These are phyloP conservation scores for Hemibagrus wyckioides DNA, from an alignment of 2,113 vertebrate genomes.

Conservation along the genomic window DNA sequence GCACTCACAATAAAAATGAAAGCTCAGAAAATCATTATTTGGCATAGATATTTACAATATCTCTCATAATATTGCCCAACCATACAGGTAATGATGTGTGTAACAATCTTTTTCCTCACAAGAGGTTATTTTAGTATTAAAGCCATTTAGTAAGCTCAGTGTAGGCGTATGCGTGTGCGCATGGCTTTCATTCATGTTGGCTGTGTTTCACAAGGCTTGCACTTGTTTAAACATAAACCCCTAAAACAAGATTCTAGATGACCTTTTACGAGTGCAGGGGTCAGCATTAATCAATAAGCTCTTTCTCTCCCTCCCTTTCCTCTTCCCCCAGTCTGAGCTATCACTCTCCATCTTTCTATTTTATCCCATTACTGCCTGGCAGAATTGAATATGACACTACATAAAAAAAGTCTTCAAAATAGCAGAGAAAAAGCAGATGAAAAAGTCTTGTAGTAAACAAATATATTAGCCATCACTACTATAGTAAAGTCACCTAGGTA, in stretches of 20 bases:
- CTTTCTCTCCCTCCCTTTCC: constrained; percentile 57
- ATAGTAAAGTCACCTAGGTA: constrained; percentile 8
- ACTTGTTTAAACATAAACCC: constrained; percentile 75
- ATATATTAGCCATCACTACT: neutral
- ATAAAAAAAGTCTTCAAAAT: neutral
- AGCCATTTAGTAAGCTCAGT: constrained; percentile 3
- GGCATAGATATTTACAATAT: too few relatives aligned
- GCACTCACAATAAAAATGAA: neutral
- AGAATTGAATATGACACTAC: neutral
- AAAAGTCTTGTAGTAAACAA: neutral
- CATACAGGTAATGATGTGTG: neutral
- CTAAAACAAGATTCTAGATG: constrained; percentile 71
- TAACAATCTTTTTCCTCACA: neutral
- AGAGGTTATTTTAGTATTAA: neutral
- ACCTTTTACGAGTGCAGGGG: constrained; percentile 76
- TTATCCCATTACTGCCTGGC: constrained; percentile 23
- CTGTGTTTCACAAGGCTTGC: constrained; percentile 58
- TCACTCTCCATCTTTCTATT: constrained; percentile 45
- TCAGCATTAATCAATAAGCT: constrained; percentile 77
- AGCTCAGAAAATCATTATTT: neutral
- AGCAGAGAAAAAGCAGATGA: neutral
- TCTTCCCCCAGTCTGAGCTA: constrained; percentile 55
- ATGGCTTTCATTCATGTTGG: neutral
- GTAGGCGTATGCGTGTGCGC: neutral
- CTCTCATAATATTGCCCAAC: neutral